Conservation (phyloP, 1,140 invertebrate genomes). For the Nephotettix cincticeps region DNA sequence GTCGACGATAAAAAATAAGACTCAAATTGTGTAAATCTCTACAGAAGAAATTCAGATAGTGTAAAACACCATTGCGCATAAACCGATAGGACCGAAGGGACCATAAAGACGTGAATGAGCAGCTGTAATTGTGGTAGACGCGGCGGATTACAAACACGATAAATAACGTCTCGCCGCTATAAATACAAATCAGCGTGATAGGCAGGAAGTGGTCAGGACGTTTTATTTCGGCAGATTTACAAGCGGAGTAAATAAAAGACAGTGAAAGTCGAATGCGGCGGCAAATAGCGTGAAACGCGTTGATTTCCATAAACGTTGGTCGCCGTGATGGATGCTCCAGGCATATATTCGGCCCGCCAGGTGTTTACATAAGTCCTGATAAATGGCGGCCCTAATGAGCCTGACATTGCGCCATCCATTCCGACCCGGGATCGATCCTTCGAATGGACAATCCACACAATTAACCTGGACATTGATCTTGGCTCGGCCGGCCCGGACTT, state of each 20-base stretch:
- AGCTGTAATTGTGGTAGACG: too few relatives aligned
- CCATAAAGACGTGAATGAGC: too few relatives aligned
- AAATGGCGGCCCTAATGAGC: background rate
- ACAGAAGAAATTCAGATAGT: too few relatives aligned
- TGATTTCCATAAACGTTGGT: constrained; percentile 4
- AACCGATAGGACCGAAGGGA: too few relatives aligned
- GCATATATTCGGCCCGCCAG: background rate
- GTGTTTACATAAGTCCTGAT: constrained; percentile 3
- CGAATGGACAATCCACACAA: background rate
- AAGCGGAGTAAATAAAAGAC: background rate
- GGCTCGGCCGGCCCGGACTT: background rate
- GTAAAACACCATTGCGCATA: too few relatives aligned
- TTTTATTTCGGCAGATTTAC: background rate
- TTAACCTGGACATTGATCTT: constrained; percentile 2
- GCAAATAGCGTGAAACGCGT: background rate
- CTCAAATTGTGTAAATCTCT: too few relatives aligned
- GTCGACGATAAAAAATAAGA: too few relatives aligned
- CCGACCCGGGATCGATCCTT: background rate
- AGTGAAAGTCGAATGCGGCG: background rate
- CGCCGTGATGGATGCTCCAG: background rate
- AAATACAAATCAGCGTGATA: too few relatives aligned
- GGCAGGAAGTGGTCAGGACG: too few relatives aligned
- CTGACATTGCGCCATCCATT: constrained; percentile 3
- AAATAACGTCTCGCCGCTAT: too few relatives aligned
- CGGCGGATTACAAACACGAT: too few relatives aligned